Evolutionary conservation across 1,140 invertebrate genomes (phyloP), one percentile per base, ranked within the genome.

Genomic region (Cydia amplana): DNA sequence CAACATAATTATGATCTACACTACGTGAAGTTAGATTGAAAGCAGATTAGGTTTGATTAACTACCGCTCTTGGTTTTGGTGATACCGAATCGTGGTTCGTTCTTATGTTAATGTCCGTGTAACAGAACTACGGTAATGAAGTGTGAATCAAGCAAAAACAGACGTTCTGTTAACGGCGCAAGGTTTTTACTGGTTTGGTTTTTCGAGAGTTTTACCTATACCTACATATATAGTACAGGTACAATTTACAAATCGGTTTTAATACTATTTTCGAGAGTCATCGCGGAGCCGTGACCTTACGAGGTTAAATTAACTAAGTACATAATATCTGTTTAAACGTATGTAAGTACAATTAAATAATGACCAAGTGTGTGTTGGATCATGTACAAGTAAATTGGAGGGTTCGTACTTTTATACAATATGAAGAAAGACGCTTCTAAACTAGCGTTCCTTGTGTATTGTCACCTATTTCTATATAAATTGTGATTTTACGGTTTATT

Each of bases 1-100:
- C 84, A 83, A 75, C 75, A 80, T 87, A 91, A 90, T 89, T 88
- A 87, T 87, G 80, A 88, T 85, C 81, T 82, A 90, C 83, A 79
- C 76, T 80, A 75, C 63, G 79, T 74, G 80, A 75, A 80, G 74
- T 81, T 78, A 85, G 86, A 84, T 84, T 77, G 79, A 79, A 82
- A 76, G 72, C 32, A 82, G 83, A 84, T 84, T 79, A 82, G 51
- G 46, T 81, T 79, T 84, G 83, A 84, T 84, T 84, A 82, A 84
- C 78, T 80, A 75, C 74, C 74, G 20, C 43, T 83, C 80, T 82
- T 78, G 65, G 79, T 79, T 84, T 79, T 79, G 55, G 74, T 77
- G 73, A 78, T 72, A 77, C 78, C 79, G 77, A 79, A 78, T 74
- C 72, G 16, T 70, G 32, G 60, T 72, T 76, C 73, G n/a, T 40